A percentile compares a stretch with the other conserved stretches of the same genome.
Evolutionary conservation across 2,888 invertebrate genomes (phyloP).

Genomic region (Neoascia interrupta): DNA sequence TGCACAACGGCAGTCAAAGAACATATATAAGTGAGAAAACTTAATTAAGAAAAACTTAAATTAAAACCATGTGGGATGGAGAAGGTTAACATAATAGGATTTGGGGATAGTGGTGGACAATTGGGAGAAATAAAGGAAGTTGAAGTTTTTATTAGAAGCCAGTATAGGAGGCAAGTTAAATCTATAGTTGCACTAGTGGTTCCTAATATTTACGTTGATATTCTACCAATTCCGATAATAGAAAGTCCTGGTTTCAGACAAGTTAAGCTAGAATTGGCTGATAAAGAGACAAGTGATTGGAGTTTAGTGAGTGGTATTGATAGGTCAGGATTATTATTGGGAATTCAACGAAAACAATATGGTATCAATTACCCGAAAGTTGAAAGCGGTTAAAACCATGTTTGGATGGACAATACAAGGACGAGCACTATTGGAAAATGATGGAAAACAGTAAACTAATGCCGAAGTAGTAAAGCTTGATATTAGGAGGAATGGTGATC

Average conservation of each 20-base stretch:
- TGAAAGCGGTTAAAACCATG: not conserved
- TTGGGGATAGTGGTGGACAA: not conserved
- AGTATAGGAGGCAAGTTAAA: slow-evolving; percentile 8
- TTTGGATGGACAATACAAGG: slow-evolving; percentile 31
- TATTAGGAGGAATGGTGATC: slow-evolving; percentile 27
- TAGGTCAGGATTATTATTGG: slow-evolving; percentile 54
- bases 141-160: slow-evolving; percentile 38
- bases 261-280: not conserved
- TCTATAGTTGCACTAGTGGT: slow-evolving; percentile 12
- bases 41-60: slow-evolving; percentile 24
- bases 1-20: slow-evolving; percentile 61
- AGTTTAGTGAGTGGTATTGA: not conserved
- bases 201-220: slow-evolving; percentile 38
- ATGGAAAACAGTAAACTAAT: not conserved
- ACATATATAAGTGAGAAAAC: slow-evolving; percentile 49
- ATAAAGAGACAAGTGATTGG: no score
- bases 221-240: slow-evolving; percentile 33
- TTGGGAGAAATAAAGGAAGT: slow-evolving; percentile 34
- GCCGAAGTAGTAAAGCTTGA: no score
- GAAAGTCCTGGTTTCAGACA: not conserved
- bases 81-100: not conserved
- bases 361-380: slow-evolving; percentile 24
- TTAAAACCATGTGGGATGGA: not conserved
- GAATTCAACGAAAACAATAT: slow-evolving; percentile 35
- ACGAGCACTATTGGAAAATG: not conserved